Evolutionary conservation across 1,140 invertebrate genomes (phyloP), one percentile per base, ranked within the genome.

Genomic region (Luehdorfia chinensis): DNA sequence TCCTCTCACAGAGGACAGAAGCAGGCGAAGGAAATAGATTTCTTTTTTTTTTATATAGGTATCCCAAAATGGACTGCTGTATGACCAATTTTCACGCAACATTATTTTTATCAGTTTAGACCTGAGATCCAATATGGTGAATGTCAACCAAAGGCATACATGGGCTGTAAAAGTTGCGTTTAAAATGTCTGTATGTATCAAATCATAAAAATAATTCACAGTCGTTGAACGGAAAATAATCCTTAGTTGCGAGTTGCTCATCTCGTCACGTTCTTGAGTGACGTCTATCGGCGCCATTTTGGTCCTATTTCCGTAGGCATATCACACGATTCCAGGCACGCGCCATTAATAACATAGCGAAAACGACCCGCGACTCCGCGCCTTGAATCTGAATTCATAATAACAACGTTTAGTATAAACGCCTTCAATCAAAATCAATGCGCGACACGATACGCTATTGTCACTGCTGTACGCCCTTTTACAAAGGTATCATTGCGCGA

Each of bases 401-500:
- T 43, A 32, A 43, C 37, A 50, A 23, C 39, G 25, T 43, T 14
- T 45, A 41, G 33, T 23, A 19, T 19, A 45, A 47, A 47, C 32
- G 36, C 5, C 39, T n/a, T 47, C 28, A 44, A 49, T 55, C 18
- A 47, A 37, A 37, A 37, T 37, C 34, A 37, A 37, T 16, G 34
- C 16, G 11, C 14, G 23, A 15, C 16, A 30, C 19, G 25, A 33
- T 15, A 45, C 32, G 16, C 32, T 27, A 45, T 39, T 51, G 33
- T 51, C 21, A 49, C 28, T 19, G 18, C 9, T 27, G 19, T 33
- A 45, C 33, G 33, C 33, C 25, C 44, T 28, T 23, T 27, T 39
- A 16, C 55, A 32, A 37, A n/a, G 9, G 19, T 33, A 48, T 48
- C 33, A 46, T 36, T 36, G 33, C 25, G 36, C 27, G 55, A 62